Percentiles rank a stretch among this genome's conserved stretches.
Conservation (phyloP, 2,113 vertebrate genomes). For the Scolopax mira region DNA sequence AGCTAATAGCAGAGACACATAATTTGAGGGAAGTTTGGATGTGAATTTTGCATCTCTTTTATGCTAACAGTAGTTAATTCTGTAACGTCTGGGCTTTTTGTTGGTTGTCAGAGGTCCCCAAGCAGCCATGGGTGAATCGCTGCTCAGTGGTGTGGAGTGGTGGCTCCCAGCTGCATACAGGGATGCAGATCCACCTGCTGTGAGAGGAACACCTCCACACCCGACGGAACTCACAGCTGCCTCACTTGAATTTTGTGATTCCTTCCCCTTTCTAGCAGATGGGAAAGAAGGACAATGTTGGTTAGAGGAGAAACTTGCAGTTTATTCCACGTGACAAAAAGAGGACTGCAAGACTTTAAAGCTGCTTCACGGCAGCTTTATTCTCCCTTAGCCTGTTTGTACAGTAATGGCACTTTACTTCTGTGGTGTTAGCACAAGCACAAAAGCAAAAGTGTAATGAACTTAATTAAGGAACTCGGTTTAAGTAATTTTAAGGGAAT, state of each 20-base stretch:
- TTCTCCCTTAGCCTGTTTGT: background rate
- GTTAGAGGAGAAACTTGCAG: background rate
- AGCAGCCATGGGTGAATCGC: rapidly evolving
- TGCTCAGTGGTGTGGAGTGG: background rate
- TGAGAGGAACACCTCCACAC: background rate
- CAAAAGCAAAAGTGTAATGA: background rate
- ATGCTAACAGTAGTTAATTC: background rate
- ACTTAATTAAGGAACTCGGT: background rate
- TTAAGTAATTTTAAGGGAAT: slow-evolving; percentile 16
- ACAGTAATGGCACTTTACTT: background rate
- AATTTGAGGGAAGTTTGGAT: background rate
- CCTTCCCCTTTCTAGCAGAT: background rate
- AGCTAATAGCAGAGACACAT: background rate
- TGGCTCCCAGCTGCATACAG: background rate
- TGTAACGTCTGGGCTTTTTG: background rate
- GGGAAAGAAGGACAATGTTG: background rate
- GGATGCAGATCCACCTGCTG: background rate
- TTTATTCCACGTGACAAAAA: background rate
- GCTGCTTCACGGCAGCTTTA: background rate
- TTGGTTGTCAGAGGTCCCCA: background rate
- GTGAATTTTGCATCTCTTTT: background rate
- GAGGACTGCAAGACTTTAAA: background rate
- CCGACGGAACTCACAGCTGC: background rate
- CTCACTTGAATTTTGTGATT: background rate
- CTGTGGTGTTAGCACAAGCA: background rate